Conservation (phyloP, 1,140 invertebrate species). For the Stenopsyche tienmushanensis region DNA sequence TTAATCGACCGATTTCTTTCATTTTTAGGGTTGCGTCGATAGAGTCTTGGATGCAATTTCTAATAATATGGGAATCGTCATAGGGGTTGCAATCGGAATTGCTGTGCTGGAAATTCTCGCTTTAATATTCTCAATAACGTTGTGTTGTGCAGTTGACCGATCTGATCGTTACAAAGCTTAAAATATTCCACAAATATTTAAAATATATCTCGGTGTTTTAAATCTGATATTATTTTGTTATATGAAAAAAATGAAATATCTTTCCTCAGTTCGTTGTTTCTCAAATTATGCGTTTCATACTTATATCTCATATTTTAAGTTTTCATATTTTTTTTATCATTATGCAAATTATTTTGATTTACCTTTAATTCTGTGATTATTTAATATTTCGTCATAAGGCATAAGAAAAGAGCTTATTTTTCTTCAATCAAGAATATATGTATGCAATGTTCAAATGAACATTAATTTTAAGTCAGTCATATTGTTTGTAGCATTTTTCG, state of each 20-base stretch:
- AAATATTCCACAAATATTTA: constrained; percentile 36
- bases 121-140: constrained; percentile 74
- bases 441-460: neutral
- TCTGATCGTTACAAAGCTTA: constrained; percentile 71
- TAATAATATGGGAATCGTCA: constrained; percentile 62
- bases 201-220: neutral
- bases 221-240: neutral
- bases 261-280: neutral
- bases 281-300: neutral
- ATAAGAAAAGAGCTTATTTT: neutral
- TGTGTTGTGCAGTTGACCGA: constrained; percentile 74
- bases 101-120: constrained; percentile 71
- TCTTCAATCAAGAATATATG: neutral
- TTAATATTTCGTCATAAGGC: neutral
- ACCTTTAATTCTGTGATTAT: too few relatives aligned
- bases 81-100: constrained; percentile 65
- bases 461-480: neutral
- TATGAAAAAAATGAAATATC: neutral
- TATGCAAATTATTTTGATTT: neutral
- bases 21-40: constrained; percentile 69
- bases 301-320: neutral
- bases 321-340: neutral
- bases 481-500: neutral
- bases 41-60: constrained; percentile 65
- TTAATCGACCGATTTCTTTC: constrained; percentile 19